A percentile compares a stretch with the other conserved stretches of the same genome.
phyloP scores from a whole-genome alignment of 2,113 vertebrate genomes.

The Pavo muticus region DNA sequence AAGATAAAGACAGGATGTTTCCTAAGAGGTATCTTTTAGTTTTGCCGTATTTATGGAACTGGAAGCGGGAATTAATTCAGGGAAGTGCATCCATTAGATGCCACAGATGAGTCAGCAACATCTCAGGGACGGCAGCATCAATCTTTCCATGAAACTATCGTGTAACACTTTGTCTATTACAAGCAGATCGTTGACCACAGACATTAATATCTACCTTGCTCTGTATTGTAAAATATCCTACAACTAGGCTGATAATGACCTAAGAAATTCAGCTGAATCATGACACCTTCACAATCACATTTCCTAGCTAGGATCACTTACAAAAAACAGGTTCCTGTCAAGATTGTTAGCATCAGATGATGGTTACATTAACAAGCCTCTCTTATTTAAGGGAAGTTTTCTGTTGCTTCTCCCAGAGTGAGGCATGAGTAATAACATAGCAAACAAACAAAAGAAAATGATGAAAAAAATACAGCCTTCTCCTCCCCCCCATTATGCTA shows the following conservation, averaged over 20 bases:
- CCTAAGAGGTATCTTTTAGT: constrained; percentile 54
- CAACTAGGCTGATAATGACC: background rate
- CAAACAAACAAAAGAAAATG: background rate
- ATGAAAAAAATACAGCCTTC: background rate
- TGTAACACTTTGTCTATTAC: constrained; percentile 46
- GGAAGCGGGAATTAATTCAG: constrained; percentile 69
- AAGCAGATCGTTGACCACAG: background rate
- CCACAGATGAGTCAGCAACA: constrained; percentile 63
- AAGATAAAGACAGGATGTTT: constrained; percentile 56
- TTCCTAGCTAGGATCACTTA: background rate
- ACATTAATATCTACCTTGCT: background rate
- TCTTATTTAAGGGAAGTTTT: background rate
- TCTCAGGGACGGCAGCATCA: constrained; percentile 8
- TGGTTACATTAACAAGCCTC: background rate
- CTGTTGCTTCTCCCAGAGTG: background rate
- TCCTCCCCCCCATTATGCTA: accelerated
- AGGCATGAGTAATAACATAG: background rate
- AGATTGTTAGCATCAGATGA: background rate
- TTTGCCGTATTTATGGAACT: constrained; percentile 55
- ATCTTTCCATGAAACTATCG: constrained; percentile 55
- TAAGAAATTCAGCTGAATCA: background rate
- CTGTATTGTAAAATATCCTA: background rate
- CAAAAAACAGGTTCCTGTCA: background rate
- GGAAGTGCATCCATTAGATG: constrained; percentile 67
- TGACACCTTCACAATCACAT: background rate